Base-by-base conservation (phyloP, 2,888 invertebrate species). In the Blastobasis lacticolella region DNA sequence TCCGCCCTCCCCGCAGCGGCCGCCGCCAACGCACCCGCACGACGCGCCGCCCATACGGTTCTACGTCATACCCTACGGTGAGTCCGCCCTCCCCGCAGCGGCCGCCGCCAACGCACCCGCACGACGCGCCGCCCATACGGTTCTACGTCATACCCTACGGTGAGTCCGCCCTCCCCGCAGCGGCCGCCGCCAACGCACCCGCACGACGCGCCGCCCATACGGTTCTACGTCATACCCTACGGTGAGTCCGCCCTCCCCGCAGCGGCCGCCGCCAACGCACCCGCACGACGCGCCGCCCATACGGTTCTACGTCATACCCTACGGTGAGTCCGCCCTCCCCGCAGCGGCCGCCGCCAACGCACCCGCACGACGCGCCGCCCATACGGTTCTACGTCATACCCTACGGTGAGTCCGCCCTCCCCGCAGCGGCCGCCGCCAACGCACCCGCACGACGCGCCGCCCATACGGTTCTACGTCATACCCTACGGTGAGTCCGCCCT, bases 231-330 rank as follows among this genome's bases (percentile, higher is more conserved):
- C 71, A 93, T 97, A 71, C 98, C 98, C 9, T 89, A 95, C 54
- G 94, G 93, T 85, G 64, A 73, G 70, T 73, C 45, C 10, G 7
- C 4, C 37, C n/a, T n/a, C n/a, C n/a, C n/a, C n/a, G n/a, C n/a
- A n/a, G n/a, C n/a, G n/a, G n/a, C n/a, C n/a, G n/a, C n/a, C 97
- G 69, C 95, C 97, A 54, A 92, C 94, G 54, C 93, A 95, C 64
- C 94, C 97, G 55, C 95, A 95, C 46, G 98, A 98, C 81, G 97
- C 97, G 94, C 93, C 96, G 60, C 92, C 91, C 60, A 94, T 95
- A 77, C 92, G 94, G 56, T 95, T 97, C 88, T 94, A 96, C 70
- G 90, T 97, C 71, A 93, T 97, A 71, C 98, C 98, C 9, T 89
- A 95, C 54, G 94, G 93, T 85, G 64, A 73, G 70, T 73, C 45